Evolutionary conservation across 2,113 vertebrate genomes (phyloP).

Genomic region (Baryphthengus martii): DNA sequence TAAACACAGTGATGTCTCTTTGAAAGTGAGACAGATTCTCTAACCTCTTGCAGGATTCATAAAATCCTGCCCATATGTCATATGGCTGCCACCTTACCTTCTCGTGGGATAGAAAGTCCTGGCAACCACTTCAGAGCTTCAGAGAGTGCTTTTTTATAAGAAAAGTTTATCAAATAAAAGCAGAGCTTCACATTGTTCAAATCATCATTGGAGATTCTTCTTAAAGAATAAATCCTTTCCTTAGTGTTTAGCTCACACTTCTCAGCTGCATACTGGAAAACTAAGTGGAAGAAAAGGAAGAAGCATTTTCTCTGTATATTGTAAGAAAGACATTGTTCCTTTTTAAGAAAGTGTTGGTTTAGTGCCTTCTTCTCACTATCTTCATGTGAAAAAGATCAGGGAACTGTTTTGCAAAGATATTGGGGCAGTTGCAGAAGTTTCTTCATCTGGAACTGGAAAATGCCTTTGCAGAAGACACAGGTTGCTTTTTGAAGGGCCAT

Average conservation of each 20-base stretch:
- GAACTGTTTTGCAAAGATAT: neutral
- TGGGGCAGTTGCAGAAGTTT: neutral
- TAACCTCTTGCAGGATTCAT: conserved; percentile 3
- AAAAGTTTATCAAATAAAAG: conserved; percentile 5
- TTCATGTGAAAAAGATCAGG: neutral
- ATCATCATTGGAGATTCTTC: neutral
- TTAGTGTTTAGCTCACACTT: neutral
- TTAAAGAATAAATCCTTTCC: neutral
- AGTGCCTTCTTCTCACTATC: neutral
- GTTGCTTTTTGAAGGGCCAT: neutral
- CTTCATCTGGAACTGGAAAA: neutral
- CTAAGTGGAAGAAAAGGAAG: neutral
- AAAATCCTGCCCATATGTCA: conserved; percentile 32
- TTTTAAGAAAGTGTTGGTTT: neutral
- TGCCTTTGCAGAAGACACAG: neutral
- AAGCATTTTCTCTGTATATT: neutral
- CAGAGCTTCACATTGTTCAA: neutral
- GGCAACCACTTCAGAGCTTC: conserved; percentile 1
- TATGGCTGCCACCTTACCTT: conserved; percentile 27
- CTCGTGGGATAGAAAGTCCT: conserved; percentile 9
- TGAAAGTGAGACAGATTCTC: conserved; percentile 12
- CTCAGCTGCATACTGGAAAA: neutral
- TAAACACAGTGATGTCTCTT: conserved; percentile 6
- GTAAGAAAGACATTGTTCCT: neutral
- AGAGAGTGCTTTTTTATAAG: neutral